A percentile compares a stretch with the other conserved stretches of the same genome.
phyloP scores from a whole-genome alignment of 2,888 invertebrate genomes.

The Hypsopygia costalis region DNA sequence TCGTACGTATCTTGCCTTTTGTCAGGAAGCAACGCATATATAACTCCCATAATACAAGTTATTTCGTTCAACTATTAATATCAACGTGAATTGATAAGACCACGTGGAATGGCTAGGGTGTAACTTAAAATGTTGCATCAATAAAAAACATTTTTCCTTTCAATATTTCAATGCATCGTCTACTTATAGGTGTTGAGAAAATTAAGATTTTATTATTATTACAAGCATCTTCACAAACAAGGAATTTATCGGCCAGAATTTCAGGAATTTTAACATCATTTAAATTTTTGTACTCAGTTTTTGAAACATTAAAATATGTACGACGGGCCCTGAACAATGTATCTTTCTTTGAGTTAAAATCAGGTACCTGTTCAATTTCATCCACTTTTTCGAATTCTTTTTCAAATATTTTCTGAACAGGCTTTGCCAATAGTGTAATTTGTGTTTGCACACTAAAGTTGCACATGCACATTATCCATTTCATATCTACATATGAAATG shows the following conservation, averaged over 20 bases:
- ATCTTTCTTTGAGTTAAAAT: no score
- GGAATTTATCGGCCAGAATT: background rate
- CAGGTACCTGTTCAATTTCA: background rate
- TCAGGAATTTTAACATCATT: background rate
- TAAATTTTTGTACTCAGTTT: no score
- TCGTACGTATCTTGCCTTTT: background rate
- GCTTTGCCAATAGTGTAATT: no score
- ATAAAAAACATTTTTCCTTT: conserved; percentile 1
- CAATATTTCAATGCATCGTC: background rate
- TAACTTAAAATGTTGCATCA: background rate
- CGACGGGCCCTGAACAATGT: no score
- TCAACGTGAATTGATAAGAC: no score
- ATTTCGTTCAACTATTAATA: no score
- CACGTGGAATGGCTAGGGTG: no score
- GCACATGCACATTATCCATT: no score
- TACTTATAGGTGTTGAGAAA: conserved; percentile 2
- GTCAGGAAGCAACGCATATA: background rate
- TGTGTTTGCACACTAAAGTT: no score
- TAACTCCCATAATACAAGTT: no score
- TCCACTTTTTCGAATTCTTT: conserved; percentile 3
- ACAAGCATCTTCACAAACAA: conserved; percentile 3
- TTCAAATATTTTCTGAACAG: conserved; percentile 1
- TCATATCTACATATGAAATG: no score
- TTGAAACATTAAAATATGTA: no score
- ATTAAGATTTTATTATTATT: conserved; percentile 1